Percentiles rank a stretch among this genome's conserved stretches.
Conservation (phyloP, 2,113 vertebrate species). For the Paradisaea rubra region DNA sequence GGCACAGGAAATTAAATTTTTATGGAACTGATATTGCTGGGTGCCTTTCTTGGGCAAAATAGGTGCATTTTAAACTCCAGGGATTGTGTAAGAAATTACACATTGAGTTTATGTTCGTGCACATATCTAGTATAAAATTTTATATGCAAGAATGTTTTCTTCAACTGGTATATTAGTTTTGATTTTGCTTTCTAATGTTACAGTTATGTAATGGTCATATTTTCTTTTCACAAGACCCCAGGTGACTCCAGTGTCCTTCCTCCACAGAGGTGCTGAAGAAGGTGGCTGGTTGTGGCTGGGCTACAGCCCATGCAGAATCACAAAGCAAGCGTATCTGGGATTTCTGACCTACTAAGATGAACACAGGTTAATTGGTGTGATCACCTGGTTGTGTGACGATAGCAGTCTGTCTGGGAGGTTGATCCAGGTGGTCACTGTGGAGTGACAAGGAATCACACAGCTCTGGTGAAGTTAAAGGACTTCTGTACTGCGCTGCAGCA, state of each 20-base stretch:
- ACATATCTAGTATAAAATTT: neutral
- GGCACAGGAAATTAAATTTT: neutral
- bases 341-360: neutral
- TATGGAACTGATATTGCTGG: neutral
- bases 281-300: neutral
- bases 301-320: neutral
- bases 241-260: neutral
- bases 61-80: neutral
- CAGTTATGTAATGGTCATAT: neutral
- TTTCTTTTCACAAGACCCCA: neutral
- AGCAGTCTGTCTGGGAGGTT: neutral
- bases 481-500: neutral
- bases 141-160: neutral
- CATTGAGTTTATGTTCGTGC: accelerated
- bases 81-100: neutral
- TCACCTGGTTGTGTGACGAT: neutral
- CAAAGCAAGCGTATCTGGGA: accelerated
- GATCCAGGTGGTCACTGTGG: neutral
- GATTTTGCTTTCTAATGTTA: neutral
- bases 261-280: neutral
- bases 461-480: neutral
- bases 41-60: neutral
- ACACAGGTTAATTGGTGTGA: neutral
- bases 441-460: neutral
- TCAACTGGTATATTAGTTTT: neutral